These are phyloP conservation scores for Cottoperca gobio DNA, from an alignment of 2,797 vertebrate species.

Conservation along the genomic window DNA sequence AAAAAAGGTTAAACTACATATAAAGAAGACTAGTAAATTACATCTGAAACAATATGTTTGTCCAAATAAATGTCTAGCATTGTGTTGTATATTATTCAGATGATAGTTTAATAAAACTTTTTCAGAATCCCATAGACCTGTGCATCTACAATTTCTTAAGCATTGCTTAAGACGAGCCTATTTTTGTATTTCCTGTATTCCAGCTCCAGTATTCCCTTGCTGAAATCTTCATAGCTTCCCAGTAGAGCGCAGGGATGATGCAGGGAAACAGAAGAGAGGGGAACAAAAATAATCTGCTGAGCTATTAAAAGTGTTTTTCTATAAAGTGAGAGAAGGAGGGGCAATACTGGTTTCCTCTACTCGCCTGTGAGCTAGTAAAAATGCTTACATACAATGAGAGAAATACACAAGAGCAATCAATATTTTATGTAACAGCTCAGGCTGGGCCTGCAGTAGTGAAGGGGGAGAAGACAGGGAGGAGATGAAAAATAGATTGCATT, in stretches of 20 bases:
- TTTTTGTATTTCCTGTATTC: conserved; percentile 64
- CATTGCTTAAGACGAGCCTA: conserved; percentile 19
- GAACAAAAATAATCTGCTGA: conserved; percentile 76
- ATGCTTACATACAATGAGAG: conserved; percentile 83
- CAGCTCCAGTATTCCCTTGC: conserved; percentile 52
- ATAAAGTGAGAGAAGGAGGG: conserved; percentile 44
- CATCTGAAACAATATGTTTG: background rate
- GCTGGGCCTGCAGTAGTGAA: conserved; percentile 54
- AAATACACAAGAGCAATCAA: conserved; percentile 83
- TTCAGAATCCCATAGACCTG: conserved; percentile 12
- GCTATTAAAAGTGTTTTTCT: conserved; percentile 73
- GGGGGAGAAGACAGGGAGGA: conserved; percentile 50
- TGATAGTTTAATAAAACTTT: conserved; percentile 3
- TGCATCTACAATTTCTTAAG: conserved; percentile 40
- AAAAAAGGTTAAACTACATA: conserved; percentile 1
- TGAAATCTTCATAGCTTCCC: conserved; percentile 59
- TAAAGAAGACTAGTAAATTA: background rate
- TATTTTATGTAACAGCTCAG: conserved; percentile 83
- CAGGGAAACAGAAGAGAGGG: conserved; percentile 64
- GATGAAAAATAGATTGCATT: conserved; percentile 75
- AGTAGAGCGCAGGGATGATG: conserved; percentile 67
- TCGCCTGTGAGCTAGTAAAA: conserved; percentile 83
- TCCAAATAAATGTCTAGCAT: background rate
- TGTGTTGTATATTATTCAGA: conserved; percentile 1
- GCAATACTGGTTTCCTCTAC: conserved; percentile 61